Evolutionary conservation across 2,888 invertebrate species (phyloP), one percentile per base, ranked within the genome.

Genomic region (Coremacera marginata): DNA sequence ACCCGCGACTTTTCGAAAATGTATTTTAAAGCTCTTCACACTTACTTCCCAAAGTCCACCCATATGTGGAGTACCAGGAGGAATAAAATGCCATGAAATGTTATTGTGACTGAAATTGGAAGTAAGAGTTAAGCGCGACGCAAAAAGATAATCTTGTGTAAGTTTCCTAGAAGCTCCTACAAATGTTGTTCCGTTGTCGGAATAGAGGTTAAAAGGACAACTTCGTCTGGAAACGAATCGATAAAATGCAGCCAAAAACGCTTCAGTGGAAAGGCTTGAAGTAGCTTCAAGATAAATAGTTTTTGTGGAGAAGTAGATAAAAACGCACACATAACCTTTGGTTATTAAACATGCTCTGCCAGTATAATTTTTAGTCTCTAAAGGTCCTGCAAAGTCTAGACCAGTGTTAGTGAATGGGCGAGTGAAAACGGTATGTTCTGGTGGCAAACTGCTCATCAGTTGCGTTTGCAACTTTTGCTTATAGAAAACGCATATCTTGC

Each of bases 231-330:
- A 67, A 9, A 77, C 44, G 49, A 81, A 79, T 19, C 80, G n/a
- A 5, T 75, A 19, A 16, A 77, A 74, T 1, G 78, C 78, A 14
- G 79, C 78, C 78, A 80, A 37, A 25, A 81, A 80, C 0, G 77
- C 70, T 11, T 75, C 52, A 1, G 76, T 77, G 1, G 76, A 77
- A 27, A 81, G 70, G 19, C 68, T 52, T 49, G 31, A 34, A 8
- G 71, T 57, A 7, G 57, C n/a, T n/a, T 77, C 77, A 9, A 78
- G 60, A 25, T 76, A 78, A n/a, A 78, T 76, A 1, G 74, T 79
- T 27, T 79, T 81, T 7, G 81, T 81, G 3, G 72, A 70, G 9
- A 79, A 80, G 34, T 79, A 80, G 9, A 81, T 71, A 55, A 81
- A 81, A 0, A 80, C 44, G n/a, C n/a, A n/a, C n/a, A n/a, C n/a